phyloP scores from a whole-genome alignment of 2,113 vertebrate species.

The Hydropotes inermis region DNA sequence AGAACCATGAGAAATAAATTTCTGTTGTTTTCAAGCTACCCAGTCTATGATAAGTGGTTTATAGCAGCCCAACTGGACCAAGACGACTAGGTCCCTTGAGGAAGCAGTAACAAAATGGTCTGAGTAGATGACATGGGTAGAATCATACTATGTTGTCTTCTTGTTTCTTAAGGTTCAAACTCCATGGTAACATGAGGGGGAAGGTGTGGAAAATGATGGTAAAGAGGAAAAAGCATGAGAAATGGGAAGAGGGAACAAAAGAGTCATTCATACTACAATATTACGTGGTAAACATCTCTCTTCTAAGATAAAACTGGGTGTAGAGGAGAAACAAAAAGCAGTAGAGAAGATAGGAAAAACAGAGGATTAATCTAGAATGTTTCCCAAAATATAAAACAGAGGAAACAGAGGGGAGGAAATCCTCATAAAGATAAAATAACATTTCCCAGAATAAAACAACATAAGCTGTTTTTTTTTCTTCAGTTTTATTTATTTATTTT shows the following conservation, averaged over 20 bases:
- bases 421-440: slow-evolving; percentile 22
- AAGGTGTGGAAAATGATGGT: not conserved
- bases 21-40: not conserved
- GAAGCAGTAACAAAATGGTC: not conserved
- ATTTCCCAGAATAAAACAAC: not conserved
- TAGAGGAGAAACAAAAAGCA: not conserved
- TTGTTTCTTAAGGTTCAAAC: not conserved
- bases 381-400: not conserved
- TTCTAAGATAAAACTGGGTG: not conserved
- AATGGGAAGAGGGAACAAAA: not conserved
- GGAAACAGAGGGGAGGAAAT: not conserved
- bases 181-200: not conserved
- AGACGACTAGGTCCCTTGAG: not conserved
- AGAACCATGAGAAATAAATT: not conserved
- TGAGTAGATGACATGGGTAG: not conserved
- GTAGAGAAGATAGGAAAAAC: not conserved
- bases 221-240: not conserved
- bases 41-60: not conserved
- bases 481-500: no score
- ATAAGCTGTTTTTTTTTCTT: not conserved
- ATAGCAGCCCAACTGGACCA: not conserved
- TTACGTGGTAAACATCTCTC: not conserved
- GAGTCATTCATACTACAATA: not conserved
- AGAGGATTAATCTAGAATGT: not conserved
- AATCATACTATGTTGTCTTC: not conserved